Evolutionary conservation across 2,113 vertebrate genomes (phyloP), one percentile per base, ranked within the genome.

Genomic region (Tupaia tana): DNA sequence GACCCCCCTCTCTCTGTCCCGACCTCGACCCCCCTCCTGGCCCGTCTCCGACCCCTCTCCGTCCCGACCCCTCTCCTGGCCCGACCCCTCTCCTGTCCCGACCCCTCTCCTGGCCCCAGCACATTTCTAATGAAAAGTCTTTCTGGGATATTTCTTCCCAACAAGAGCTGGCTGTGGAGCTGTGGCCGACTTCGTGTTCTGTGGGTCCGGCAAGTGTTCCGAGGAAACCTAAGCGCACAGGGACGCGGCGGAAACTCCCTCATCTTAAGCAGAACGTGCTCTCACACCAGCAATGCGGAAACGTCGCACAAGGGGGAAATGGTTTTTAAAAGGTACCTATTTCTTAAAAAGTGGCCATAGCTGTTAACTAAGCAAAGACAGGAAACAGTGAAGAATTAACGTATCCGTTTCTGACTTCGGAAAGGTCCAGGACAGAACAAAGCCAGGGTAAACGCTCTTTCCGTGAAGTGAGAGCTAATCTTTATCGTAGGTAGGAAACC

Each of bases 141-240:
- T 97, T 90, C 94, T 79, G 93, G 86, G 87, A 43, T 93, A 96
- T 96, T 97, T 96, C 96, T 96, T 96, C 78, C 92, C 67, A 78
- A 95, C 10, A 95, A 89, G 93, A 94, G 84, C 79, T 98, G 97
- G 1, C 4, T 95, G 94, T 71, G 96, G 95, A 98, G 94, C 82
- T 93, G 64, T 43, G 96, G 78, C 63, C 96, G 84, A 89, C 97
- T 98, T 95, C 98, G 98, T 80, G 96, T 96, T 96, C 92, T 97
- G 97, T 95, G 96, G 97, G 97, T 97, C 95, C 98, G 98, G 97
- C 97, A 96, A 59, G 20, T 97, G 95, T 97, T 98, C 98, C 97
- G 61, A 95, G 97, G 96, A 94, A 97, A 98, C 97, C 95, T 97
- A 27, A 82, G 82, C 29, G 61, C 34, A 31, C 71, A 93, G 27